Evolutionary conservation across 2,797 vertebrate genomes (phyloP).

Genomic region (Ceryle rudis): DNA sequence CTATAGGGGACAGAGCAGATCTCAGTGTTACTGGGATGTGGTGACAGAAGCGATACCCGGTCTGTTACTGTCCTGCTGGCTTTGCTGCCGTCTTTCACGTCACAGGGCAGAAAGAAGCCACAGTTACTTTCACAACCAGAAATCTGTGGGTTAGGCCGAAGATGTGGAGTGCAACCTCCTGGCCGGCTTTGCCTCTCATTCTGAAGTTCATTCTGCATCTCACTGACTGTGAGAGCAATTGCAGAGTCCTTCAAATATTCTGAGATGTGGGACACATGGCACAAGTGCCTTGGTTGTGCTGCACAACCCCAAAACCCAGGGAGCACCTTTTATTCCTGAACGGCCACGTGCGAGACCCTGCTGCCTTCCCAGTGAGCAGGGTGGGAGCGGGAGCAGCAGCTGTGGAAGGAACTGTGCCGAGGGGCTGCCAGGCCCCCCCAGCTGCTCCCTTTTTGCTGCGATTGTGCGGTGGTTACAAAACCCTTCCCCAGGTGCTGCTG

Average conservation of each 20-base stretch:
- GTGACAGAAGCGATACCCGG: accelerated
- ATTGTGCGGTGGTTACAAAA: not conserved
- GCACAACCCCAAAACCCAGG: not conserved
- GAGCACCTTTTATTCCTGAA: not conserved
- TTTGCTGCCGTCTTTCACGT: not conserved
- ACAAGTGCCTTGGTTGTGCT: not conserved
- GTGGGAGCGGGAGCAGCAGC: no score
- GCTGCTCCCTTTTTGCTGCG: not conserved
- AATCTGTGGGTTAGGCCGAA: not conserved
- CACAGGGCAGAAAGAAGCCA: not conserved
- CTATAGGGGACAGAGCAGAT: not conserved
- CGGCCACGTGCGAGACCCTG: accelerated
- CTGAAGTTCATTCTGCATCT: not conserved
- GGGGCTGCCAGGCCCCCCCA: not conserved
- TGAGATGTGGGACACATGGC: accelerated
- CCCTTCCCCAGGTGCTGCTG: not conserved
- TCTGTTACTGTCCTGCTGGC: not conserved
- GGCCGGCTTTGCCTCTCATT: not conserved
- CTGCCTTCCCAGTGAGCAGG: accelerated
- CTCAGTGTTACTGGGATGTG: accelerated
- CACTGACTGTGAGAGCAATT: not conserved
- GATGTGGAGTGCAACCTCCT: accelerated
- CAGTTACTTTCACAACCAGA: accelerated
- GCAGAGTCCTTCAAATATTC: not conserved
- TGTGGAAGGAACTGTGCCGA: not conserved